Base-by-base conservation (phyloP, 2,797 vertebrate genomes). In the Gallinago stenura region DNA sequence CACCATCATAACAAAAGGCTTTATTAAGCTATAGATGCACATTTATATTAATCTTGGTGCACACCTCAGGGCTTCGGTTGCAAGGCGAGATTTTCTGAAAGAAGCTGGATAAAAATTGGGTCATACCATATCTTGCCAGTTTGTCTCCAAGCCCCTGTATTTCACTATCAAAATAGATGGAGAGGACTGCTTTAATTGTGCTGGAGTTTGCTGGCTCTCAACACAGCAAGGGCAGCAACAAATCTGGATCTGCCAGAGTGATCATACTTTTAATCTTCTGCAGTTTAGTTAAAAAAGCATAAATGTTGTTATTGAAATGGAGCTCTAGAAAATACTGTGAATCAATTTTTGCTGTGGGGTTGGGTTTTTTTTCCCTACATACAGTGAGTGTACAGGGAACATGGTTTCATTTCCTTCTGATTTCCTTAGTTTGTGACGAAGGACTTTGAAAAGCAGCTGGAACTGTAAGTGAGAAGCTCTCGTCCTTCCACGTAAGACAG, bases 361-460 rank as follows among this genome's bases (percentile, higher is more conserved):
- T 81, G 16, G 35, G 30, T 28, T 41, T 69, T 61, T 84, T 37
- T 62, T 56, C 3, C 69, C 5, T 72, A 30, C 31, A 8, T 28
- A 33, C n/a, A 37, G 79, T 68, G 18, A 43, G 60, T 88, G 41
- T 35, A 20, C 15, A 25, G 46, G 54, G 65, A 88, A 22, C 80
- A 48, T 91, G 87, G 91, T 91, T 97, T 94, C 20, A 51, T 86
- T 93, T 96, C 85, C 90, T 93, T 91, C 72, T 86, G n/a, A 69
- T 86, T 95, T 95, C 89, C 72, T 93, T 88, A 69, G 57, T 94
- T 93, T 96, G 83, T 90, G 86, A 73, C 33, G 60, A 91, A 90
- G 58, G 39, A 58, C 70, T 94, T 87, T 30, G 39, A 64, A 93
- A 92, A 84, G 64, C 33, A 61, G 28, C 73, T 92, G 60, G 39